Evolutionary conservation across 2,797 vertebrate genomes (phyloP), one percentile per base, ranked within the genome.

Genomic region (Urophycis tenuis): DNA sequence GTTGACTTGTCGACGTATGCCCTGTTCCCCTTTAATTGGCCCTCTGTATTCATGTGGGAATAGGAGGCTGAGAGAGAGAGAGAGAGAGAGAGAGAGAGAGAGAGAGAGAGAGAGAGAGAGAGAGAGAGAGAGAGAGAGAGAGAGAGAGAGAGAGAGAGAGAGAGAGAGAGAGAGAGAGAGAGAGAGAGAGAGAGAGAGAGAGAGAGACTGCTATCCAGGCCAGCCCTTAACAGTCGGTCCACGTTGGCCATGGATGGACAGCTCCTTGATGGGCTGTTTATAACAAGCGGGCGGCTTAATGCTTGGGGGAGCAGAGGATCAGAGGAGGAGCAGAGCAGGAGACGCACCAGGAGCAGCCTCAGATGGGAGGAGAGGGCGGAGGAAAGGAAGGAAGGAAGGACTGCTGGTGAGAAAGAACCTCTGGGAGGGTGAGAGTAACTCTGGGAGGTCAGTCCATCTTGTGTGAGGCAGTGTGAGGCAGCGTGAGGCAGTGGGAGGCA

Each of bases 11-110:
- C 84, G 87, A 90, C 88, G 83, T 88, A 85, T 86, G 83, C 84
- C 80, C 78, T 72, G 82, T 80, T 88, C 85, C 85, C 81, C 81
- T 84, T 81, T 93, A 92, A 93, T 93, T 92, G 91, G 90, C 88
- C 88, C 85, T 85, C 84, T 83, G 79, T 90, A 89, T 91, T 91
- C 89, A 88, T 85, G 84, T 80, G 86, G 85, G 86, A 84, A 86
- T 86, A 77, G 75, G 33, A 34, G 71, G 33, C 19, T 35, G 33
- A n/a, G n/a, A n/a, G n/a, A n/a, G n/a, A n/a, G n/a, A n/a, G n/a
- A n/a, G n/a, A n/a, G n/a, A n/a, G n/a, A n/a, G n/a, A n/a, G n/a
- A n/a, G n/a, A n/a, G n/a, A n/a, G n/a, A n/a, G n/a, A n/a, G n/a
- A n/a, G n/a, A n/a, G n/a, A n/a, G n/a, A n/a, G n/a, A n/a, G n/a